These are phyloP conservation scores for Trichomalopsis sarcophagae DNA, from an alignment of 1,140 invertebrate genomes.

Conservation along the genomic window DNA sequence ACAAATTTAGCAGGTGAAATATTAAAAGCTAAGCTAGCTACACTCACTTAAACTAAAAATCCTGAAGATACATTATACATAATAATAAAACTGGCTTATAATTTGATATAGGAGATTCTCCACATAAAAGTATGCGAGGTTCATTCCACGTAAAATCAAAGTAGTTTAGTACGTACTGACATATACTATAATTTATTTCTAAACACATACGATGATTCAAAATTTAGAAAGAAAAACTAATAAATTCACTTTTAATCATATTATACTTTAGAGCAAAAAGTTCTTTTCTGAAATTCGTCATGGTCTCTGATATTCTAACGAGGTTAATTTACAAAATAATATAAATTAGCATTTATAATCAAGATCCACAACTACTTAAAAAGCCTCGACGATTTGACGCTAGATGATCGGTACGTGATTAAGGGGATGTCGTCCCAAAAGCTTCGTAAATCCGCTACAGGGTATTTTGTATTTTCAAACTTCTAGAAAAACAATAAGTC, in stretches of 20 bases:
- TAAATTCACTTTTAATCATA: background rate
- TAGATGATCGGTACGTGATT: background rate
- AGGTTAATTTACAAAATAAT: background rate
- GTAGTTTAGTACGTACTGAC: background rate
- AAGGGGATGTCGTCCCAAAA: background rate
- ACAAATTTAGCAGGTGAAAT: slow-evolving; percentile 6
- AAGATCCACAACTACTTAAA: background rate
- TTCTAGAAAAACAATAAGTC: too few relatives aligned
- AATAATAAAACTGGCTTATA: background rate
- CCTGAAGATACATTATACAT: background rate
- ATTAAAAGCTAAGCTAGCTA: slow-evolving; percentile 1
- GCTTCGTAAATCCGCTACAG: too few relatives aligned
- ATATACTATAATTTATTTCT: background rate
- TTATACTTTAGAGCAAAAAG: background rate
- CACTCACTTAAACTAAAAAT: background rate
- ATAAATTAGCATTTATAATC: background rate
- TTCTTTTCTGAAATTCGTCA: too few relatives aligned
- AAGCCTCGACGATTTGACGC: background rate
- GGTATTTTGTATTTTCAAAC: too few relatives aligned
- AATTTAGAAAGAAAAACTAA: background rate
- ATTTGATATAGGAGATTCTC: background rate
- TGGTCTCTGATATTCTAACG: background rate
- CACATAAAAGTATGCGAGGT: background rate
- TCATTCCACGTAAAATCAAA: background rate
- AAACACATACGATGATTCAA: background rate